phyloP scores from a whole-genome alignment of 2,797 vertebrate genomes.

The Cygnus olor region DNA sequence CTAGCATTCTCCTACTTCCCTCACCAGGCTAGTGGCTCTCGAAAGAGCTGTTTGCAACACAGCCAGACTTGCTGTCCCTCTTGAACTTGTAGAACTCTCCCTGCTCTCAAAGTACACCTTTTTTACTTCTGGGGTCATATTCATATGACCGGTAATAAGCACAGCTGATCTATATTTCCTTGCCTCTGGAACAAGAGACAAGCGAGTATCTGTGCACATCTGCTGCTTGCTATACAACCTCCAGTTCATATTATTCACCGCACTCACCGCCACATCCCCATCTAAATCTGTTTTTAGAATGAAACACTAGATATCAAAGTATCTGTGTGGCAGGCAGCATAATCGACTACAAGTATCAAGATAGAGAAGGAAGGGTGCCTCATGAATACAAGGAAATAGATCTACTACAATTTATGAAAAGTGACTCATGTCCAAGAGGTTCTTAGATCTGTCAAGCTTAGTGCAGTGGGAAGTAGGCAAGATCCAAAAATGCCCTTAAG shows the following conservation, averaged over 20 bases:
- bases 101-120: not conserved
- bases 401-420: not conserved
- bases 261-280: not conserved
- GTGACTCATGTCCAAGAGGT: not conserved
- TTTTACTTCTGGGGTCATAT: not conserved
- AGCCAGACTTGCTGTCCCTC: not conserved
- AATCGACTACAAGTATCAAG: not conserved
- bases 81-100: not conserved
- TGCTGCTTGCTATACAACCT: not conserved
- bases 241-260: not conserved
- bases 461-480: not conserved
- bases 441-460: slow-evolving; percentile 6
- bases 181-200: not conserved
- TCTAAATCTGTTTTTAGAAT: not conserved
- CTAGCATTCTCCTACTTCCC: not conserved
- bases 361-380: not conserved
- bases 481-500: slow-evolving; percentile 30
- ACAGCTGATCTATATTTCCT: not conserved
- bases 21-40: not conserved
- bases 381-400: not conserved
- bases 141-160: not conserved
- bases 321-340: not conserved
- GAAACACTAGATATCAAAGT: not conserved
- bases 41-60: not conserved
- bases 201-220: not conserved